Percentiles rank a stretch among this genome's conserved stretches.
Conservation (phyloP, 2,888 invertebrate species). For the Hyppa rectilinea region DNA sequence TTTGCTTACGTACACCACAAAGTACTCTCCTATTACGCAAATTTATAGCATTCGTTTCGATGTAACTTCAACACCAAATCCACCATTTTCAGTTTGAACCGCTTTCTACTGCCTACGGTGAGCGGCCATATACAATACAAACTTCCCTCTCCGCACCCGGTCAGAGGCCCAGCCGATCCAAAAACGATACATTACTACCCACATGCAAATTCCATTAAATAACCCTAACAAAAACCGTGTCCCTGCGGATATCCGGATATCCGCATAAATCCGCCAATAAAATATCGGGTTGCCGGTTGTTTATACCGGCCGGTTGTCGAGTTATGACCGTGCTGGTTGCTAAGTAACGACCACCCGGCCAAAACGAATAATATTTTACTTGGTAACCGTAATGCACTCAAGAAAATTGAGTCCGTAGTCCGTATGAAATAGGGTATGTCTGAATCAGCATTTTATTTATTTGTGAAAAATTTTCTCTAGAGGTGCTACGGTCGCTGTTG, state of each 20-base stretch:
- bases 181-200: conserved; percentile 57
- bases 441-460: conserved; percentile 67
- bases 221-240: conserved; percentile 66
- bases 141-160: conserved; percentile 18
- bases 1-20: too few species aligned
- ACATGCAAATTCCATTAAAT: conserved; percentile 69
- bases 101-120: neutral
- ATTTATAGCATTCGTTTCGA: too few species aligned
- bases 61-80: too few species aligned
- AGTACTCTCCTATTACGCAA: too few species aligned
- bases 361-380: conserved; percentile 75
- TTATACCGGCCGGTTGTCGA: conserved; percentile 71
- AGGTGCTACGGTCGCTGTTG: conserved; percentile 32
- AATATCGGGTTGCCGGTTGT: conserved; percentile 74
- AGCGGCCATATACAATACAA: conserved; percentile 16
- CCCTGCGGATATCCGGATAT: conserved; percentile 71
- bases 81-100: conserved; percentile 10
- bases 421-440: conserved; percentile 67
- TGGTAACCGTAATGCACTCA: conserved; percentile 79
- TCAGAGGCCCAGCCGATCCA: conserved; percentile 31
- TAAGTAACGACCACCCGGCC: conserved; percentile 57
- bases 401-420: conserved; percentile 80
- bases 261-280: conserved; percentile 75
- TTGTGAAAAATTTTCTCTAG: conserved; percentile 50
- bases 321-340: conserved; percentile 72